Percentiles rank a stretch among this genome's conserved stretches.
Conservation (phyloP, 1,140 invertebrate genomes). For the Lycorma delicatula region DNA sequence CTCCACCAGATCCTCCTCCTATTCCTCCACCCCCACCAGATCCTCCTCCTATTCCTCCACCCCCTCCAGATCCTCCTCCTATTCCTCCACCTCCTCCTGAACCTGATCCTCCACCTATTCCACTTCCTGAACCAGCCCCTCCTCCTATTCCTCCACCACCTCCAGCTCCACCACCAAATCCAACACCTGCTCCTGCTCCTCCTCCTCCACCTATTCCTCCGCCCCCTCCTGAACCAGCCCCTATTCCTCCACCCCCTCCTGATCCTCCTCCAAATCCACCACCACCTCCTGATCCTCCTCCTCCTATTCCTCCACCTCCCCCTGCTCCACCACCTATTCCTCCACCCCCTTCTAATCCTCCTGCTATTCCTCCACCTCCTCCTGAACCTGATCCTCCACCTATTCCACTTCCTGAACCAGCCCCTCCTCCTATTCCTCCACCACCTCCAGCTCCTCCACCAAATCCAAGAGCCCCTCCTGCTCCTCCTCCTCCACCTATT, state of each 20-base stretch:
- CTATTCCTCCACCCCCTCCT: not conserved
- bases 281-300: conserved; percentile 4
- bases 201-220: not conserved
- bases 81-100: not conserved
- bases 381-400: conserved; percentile 1
- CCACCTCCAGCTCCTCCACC: no score
- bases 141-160: not conserved
- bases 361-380: conserved; percentile 5
- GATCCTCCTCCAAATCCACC: conserved; percentile 6
- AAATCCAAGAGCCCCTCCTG: no score
- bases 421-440: not conserved
- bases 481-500: no score
- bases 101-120: not conserved
- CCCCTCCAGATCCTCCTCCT: not conserved
- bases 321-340: not conserved
- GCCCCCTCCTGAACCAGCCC: not conserved
- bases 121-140: conserved; percentile 1
- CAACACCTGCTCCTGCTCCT: not conserved
- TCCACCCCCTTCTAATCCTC: not conserved
- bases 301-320: not conserved
- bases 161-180: not conserved
- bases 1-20: not conserved
- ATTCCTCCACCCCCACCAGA: not conserved
- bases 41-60: not conserved
- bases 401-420: not conserved